Evolutionary conservation across 2,888 invertebrate species (phyloP).

Genomic region (Idaea straminata): DNA sequence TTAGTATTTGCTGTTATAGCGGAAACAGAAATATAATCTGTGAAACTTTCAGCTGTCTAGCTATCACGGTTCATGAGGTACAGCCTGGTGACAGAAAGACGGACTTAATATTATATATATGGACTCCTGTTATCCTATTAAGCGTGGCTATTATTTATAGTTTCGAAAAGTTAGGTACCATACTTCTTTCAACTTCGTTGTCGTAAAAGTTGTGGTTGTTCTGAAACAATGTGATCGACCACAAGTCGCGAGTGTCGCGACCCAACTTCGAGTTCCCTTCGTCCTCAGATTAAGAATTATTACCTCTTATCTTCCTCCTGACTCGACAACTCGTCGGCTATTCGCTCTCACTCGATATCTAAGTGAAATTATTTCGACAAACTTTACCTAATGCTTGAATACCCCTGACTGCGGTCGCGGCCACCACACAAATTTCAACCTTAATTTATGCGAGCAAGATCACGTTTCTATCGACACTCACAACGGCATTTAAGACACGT

Average conservation of each 20-base stretch:
- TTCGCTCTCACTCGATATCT: slow-evolving; percentile 64
- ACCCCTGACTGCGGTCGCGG: slow-evolving; percentile 38
- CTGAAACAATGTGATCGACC: slow-evolving; percentile 49
- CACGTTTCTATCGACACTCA: slow-evolving; percentile 30
- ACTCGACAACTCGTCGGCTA: slow-evolving; percentile 68
- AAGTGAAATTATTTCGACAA: slow-evolving; percentile 73
- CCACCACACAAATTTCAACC: slow-evolving; percentile 37
- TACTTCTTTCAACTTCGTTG: slow-evolving; percentile 46
- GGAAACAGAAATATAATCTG: too few relatives aligned
- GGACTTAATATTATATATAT: too few relatives aligned
- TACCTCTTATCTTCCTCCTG: slow-evolving; percentile 64
- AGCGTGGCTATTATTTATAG: slow-evolving; percentile 30
- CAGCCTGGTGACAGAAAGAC: too few relatives aligned
- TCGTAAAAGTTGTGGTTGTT: slow-evolving; percentile 56
- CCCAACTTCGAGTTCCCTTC: slow-evolving; percentile 36
- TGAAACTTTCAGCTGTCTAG: too few relatives aligned
- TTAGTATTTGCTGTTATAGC: too few relatives aligned
- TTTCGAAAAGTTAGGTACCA: slow-evolving; percentile 21
- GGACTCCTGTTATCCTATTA: neutral
- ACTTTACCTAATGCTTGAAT: slow-evolving; percentile 65
- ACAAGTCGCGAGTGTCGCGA: slow-evolving; percentile 30
- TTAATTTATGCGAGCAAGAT: slow-evolving; percentile 37
- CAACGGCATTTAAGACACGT: slow-evolving; percentile 57
- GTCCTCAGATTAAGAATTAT: slow-evolving; percentile 69
- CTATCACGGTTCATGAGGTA: too few relatives aligned